Evolutionary conservation across 2,113 vertebrate genomes (phyloP).

Genomic region (Odontophorus gujanensis): DNA sequence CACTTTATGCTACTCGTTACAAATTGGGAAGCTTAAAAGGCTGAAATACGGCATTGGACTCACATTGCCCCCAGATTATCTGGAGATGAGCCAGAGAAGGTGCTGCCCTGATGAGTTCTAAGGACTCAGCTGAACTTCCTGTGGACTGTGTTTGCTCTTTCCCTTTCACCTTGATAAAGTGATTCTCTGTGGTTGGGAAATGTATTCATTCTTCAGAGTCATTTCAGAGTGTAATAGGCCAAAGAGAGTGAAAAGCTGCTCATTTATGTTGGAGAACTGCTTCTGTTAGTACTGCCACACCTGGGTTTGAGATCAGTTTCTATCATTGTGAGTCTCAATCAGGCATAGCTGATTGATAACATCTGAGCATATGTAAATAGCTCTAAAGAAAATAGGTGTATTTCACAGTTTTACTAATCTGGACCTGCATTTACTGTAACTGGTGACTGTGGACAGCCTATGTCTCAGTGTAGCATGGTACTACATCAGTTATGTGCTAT

Average conservation of each 20-base stretch:
- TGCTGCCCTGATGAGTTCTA: background rate
- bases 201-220: background rate
- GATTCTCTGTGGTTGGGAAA: background rate
- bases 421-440: background rate
- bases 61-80: rapidly evolving
- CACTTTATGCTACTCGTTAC: background rate
- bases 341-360: background rate
- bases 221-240: background rate
- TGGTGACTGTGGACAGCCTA: background rate
- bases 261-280: background rate
- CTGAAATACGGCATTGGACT: background rate
- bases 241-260: background rate
- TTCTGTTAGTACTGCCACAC: background rate
- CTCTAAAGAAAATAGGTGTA: background rate
- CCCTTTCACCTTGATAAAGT: background rate
- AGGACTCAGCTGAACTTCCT: background rate
- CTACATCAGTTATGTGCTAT: background rate
- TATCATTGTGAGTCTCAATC: background rate
- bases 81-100: background rate
- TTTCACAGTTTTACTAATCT: background rate
- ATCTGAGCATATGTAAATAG: background rate
- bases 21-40: background rate
- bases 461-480: background rate
- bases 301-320: background rate
- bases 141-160: background rate